Base-by-base conservation (phyloP, 2,113 vertebrate genomes). In the Neogobius melanostomus region DNA sequence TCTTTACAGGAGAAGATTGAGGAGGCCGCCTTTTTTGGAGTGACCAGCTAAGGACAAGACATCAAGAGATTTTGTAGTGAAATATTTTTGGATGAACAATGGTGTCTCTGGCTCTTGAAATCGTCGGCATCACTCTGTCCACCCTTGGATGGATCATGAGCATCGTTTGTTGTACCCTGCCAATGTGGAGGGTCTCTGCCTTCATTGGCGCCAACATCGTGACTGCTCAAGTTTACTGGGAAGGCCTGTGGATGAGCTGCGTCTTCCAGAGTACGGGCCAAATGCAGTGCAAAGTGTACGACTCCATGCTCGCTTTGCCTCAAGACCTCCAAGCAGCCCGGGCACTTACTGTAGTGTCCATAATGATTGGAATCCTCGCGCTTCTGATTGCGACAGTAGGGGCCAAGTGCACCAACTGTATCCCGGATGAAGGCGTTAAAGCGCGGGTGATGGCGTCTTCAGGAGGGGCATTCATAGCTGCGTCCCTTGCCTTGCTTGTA, bases 171-270 rank as follows among this genome's bases (percentile, higher is more conserved):
- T 99, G 97, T 0, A 91, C 93, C 0, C 52, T 99, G 75, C 97
- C 97, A 5, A 98, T 95, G 96, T 99, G 97, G 97, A 91, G 89
- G 49, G 96, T 97, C 45, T 87, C 95, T 0, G 95, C 97, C 57
- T 99, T 97, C 92, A 95, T 99, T n/a, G 97, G 96, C 4, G 92
- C 83, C 91, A 98, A 94, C 92, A 99, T 99, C 14, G 93, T 99
- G 86, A 96, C 95, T 0, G 94, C 95, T 4, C 97, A 98, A 91
- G 94, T 88, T 75, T 94, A 88, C 87, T 96, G 95, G 95, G 94
- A 96, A 69, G 95, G 95, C 16, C 92, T 96, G 66, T 97, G 95
- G 95, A 96, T 97, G 95, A 93, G 80, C 88, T 97, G 95, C 11
- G 95, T 96, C 72, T 88, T 95, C 60, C 95, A 97, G 91, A 97